Conservation (phyloP, 2,888 invertebrate species). For the Sericinus montela region DNA sequence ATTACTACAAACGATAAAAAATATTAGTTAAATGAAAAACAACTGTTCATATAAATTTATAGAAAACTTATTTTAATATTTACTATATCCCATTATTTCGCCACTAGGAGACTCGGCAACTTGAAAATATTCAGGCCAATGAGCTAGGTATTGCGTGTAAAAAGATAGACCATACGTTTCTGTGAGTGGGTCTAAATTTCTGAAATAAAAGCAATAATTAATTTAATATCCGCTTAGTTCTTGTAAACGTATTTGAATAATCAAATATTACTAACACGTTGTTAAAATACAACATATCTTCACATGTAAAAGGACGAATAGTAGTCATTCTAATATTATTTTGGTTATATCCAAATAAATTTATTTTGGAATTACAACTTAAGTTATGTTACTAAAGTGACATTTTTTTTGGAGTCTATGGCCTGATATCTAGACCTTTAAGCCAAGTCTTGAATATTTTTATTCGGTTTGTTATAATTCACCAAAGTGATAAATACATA, state of each 20-base stretch:
- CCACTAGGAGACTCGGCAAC: slow-evolving; percentile 97
- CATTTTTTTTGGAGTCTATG: too few species aligned
- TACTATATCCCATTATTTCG: slow-evolving; percentile 99
- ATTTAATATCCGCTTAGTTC: too few species aligned
- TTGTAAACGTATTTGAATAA: background rate
- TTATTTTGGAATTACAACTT: too few species aligned
- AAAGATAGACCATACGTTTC: slow-evolving; percentile 98
- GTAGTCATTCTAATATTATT: slow-evolving; percentile 85
- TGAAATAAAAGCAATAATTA: slow-evolving; percentile 48
- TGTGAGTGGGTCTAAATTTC: slow-evolving; percentile 97
- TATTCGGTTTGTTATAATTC: too few species aligned
- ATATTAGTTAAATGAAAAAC: background rate
- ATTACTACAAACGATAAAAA: slow-evolving; percentile 93
- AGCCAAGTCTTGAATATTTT: too few species aligned
- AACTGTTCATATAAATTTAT: too few species aligned
- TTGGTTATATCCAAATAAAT: too few species aligned
- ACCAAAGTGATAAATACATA: too few species aligned
- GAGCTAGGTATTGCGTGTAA: slow-evolving; percentile 98
- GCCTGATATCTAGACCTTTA: too few species aligned
- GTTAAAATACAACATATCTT: slow-evolving; percentile 97
- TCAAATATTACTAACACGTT: slow-evolving; percentile 86
- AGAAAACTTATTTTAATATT: slow-evolving; percentile 18
- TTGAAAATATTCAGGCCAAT: slow-evolving; percentile 99
- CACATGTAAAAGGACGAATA: slow-evolving; percentile 93
- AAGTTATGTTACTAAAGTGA: too few species aligned